Percentiles rank a stretch among this genome's conserved stretches.
These are phyloP conservation scores for Apis cerana DNA, from an alignment of 1,140 invertebrate species.

Conservation along the genomic window DNA sequence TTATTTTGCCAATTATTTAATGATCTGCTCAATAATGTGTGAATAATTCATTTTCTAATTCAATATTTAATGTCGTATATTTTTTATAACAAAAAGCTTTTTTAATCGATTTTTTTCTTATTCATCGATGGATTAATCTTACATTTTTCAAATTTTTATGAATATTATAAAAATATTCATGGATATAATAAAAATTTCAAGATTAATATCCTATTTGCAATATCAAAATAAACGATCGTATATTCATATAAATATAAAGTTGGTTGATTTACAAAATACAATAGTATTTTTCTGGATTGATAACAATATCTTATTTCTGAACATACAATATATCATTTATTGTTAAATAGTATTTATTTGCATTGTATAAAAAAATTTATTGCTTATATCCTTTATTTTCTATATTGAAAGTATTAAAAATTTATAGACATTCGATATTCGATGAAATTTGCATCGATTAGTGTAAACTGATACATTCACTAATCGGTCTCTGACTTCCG, in stretches of 20 bases:
- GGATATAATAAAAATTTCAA: not conserved
- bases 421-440: not conserved
- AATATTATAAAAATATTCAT: not conserved
- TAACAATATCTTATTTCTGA: not conserved
- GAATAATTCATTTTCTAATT: conserved; percentile 1
- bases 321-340: not conserved
- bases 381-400: not conserved
- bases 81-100: not conserved
- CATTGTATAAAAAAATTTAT: not conserved
- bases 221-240: not conserved
- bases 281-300: not conserved
- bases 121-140: not conserved
- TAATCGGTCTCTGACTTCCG: conserved; percentile 18
- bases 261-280: not conserved
- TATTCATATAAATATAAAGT: not conserved
- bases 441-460: not conserved
- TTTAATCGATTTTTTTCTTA: not conserved
- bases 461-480: not conserved
- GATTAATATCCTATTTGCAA: not conserved
- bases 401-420: not conserved
- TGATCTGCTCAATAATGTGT: conserved; percentile 9
- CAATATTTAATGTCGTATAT: not conserved
- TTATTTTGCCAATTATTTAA: conserved; percentile 2
- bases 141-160: not conserved
- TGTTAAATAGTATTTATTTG: not conserved